phyloP scores from a whole-genome alignment of 2,888 invertebrate genomes.

The Ichneumoninae sp. region DNA sequence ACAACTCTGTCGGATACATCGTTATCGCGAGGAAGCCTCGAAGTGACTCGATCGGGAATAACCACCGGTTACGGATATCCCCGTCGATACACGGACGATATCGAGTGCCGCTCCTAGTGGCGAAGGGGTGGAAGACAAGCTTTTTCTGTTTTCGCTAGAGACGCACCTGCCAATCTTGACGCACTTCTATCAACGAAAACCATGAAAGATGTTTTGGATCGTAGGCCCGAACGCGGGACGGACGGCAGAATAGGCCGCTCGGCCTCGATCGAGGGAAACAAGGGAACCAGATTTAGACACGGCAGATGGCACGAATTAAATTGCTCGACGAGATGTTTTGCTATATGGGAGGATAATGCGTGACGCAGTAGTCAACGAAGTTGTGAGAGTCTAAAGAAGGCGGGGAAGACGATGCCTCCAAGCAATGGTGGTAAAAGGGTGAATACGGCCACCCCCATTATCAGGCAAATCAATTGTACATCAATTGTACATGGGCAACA shows the following conservation, averaged over 20 bases:
- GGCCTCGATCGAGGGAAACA: neutral
- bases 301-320: constrained; percentile 29
- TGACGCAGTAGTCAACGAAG: neutral
- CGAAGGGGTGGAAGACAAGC: neutral
- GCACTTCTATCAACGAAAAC: constrained; percentile 33
- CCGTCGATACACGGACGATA: neutral
- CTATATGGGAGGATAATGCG: neutral
- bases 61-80: constrained; percentile 45
- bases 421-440: neutral
- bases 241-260: neutral
- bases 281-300: constrained; percentile 20
- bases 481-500: neutral
- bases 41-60: constrained; percentile 38
- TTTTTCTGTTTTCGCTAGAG: constrained; percentile 17
- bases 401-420: neutral
- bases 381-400: neutral
- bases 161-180: constrained; percentile 47
- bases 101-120: constrained; percentile 5
- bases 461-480: neutral
- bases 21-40: constrained; percentile 1
- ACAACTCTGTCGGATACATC: constrained; percentile 47
- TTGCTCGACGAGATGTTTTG: constrained; percentile 21
- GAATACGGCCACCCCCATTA: too few species aligned
- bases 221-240: neutral
- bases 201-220: constrained; percentile 15